Base-by-base conservation (phyloP, 2,888 invertebrate species). In the Perizoma flavofasciatum region DNA sequence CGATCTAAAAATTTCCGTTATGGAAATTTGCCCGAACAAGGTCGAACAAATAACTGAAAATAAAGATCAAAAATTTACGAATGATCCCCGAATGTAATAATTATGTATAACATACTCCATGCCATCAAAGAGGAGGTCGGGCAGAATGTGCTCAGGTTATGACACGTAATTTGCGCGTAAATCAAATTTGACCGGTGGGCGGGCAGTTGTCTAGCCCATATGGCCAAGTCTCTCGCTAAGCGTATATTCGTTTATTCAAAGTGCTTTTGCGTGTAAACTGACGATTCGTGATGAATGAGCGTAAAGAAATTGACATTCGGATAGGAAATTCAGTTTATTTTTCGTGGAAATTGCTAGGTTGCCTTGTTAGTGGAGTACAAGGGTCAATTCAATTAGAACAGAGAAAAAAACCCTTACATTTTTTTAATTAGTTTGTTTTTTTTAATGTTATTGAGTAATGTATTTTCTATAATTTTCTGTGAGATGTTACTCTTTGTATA, bases 181-280 rank as follows among this genome's bases (percentile, higher is more conserved):
- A 92, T 92, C 92, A 92, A 90, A 89, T 92, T 91, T 89, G 92
- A 90, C 90, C 86, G 85, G 88, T 89, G 83, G 92, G 91, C 83
- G 91, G 82, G 70, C 67, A 71, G 76, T 82, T 91, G 92, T 91
- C 92, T 85, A 73, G 81, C 82, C 75, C 92, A 92, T 92, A 92
- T 92, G 92, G 84, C 88, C 84, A 81, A 87, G 90, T 88, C 86
- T 83, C 65, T 61, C 56, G 50, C 45, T 55, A 45, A 48, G 61
- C 57, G 54, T 67, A 41, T 52, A 52, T 64, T 66, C 66, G 65
- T 68, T 63, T 57, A 65, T 81, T 81, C 79, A 81, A 74, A 89
- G 88, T 88, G 88, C 84, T 81, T 85, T 87, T 82, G 83, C 83
- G 88, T 87, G 86, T 87, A 77, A 74, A 77, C 78, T 78, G 81